Base-by-base conservation (phyloP, 1,140 invertebrate genomes). In the Chymomyza costata region DNA sequence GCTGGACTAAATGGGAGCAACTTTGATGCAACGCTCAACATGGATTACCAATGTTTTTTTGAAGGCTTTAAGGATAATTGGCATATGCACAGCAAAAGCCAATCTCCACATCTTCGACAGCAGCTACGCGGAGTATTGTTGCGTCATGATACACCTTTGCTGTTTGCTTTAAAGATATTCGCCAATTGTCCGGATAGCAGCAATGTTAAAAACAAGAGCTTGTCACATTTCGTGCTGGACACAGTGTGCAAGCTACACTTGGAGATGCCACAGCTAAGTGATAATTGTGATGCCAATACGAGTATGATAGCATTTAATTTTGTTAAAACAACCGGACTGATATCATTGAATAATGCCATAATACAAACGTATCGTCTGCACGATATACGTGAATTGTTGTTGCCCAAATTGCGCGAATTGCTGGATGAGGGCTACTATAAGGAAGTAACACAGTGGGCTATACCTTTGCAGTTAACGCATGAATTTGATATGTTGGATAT, bases 401-500 rank as follows among this genome's bases (percentile, higher is more conserved):
- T 90, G 15, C 82, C 86, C 35, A 84, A 87, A 48, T 85, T 92
- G 34, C 70, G 88, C 59, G 68, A 87, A 21, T 84, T 91, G 50
- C 81, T 91, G 25, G 35, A 74, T 10, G 65, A 87, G 19, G 88
- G 89, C 25, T 86, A 88, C 41, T 91, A 88, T 61, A 92, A 91
- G 87, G 90, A 91, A 46, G 82, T 70, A 8, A 53, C 66, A 1
- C 63, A 84, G 41, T 85, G 83, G 83, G 31, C 61, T 8, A 78
- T 85, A 6, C 53, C 58, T 38, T 49, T 84, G 32, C 47, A 71
- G 47, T n/a, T 82, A 13, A 76, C 68, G 0, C 58, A 83, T 19
- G 68, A 88, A 39, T 93, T 92, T 84, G 60, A 70, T 13, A 87
- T 92, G 43, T 86, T 91, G 63, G 88, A 90, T 43, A 87, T 93